Conservation (phyloP, 2,888 invertebrate genomes). For the Lamellibrachia satsuma region DNA sequence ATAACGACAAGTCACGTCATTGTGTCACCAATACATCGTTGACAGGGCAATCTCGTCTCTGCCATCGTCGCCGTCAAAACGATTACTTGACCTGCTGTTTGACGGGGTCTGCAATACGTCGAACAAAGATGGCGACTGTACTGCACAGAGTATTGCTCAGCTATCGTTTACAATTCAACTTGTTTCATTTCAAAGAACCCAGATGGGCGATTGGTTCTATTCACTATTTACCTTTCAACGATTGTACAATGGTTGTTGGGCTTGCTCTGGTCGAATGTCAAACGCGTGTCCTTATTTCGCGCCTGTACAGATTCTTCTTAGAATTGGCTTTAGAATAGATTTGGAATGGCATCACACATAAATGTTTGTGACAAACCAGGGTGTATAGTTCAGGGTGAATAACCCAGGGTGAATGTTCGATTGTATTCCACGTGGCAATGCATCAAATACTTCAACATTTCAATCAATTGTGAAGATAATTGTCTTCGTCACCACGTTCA, state of each 20-base stretch:
- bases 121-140: background rate
- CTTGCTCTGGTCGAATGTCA: background rate
- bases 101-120: background rate
- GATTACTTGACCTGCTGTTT: background rate
- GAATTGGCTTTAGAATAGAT: background rate
- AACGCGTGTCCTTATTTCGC: background rate
- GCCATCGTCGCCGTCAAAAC: conserved; percentile 8
- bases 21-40: background rate
- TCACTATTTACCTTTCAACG: background rate
- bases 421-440: background rate
- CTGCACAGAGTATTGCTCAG: background rate
- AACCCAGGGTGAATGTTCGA: background rate
- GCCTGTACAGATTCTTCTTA: background rate
- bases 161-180: background rate
- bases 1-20: background rate
- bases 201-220: background rate
- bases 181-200: background rate
- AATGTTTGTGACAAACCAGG: background rate
- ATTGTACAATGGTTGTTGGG: background rate
- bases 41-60: background rate
- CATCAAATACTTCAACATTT: background rate
- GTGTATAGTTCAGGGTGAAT: background rate
- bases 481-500: background rate
- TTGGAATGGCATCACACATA: background rate
- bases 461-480: background rate